phyloP scores from a whole-genome alignment of 2,888 invertebrate species.

The Candidula unifasciata region DNA sequence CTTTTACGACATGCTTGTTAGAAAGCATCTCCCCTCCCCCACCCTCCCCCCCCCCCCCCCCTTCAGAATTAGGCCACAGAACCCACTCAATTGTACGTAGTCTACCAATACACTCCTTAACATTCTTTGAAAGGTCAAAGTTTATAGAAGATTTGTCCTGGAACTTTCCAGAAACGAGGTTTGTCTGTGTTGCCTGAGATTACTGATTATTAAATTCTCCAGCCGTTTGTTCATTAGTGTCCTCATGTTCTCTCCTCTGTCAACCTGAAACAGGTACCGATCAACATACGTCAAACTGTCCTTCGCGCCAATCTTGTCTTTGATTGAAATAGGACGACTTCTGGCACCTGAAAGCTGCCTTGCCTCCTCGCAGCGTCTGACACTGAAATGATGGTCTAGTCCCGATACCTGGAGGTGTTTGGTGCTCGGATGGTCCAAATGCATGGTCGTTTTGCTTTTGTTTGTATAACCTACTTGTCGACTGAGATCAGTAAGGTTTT shows the following conservation, averaged over 20 bases:
- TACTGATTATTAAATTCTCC: constrained; percentile 18
- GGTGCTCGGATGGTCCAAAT: background rate
- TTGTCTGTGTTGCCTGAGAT: background rate
- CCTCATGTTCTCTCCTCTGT: background rate
- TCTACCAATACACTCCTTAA: too few species aligned
- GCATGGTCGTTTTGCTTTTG: background rate
- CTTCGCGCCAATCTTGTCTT: background rate
- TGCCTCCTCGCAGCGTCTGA: background rate
- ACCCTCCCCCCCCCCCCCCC: too few species aligned
- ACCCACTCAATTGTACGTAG: too few species aligned
- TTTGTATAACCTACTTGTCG: background rate
- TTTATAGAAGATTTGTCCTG: background rate
- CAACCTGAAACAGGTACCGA: background rate
- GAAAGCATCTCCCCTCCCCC: too few species aligned
- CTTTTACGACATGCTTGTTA: too few species aligned
- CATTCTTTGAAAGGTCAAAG: too few species aligned
- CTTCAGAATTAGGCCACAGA: too few species aligned
- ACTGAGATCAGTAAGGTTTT: background rate
- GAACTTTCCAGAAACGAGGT: background rate
- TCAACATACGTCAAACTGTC: background rate
- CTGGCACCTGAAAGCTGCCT: background rate
- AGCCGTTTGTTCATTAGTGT: constrained; percentile 36
- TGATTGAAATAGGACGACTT: background rate
- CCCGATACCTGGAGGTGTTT: background rate
- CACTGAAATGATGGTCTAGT: background rate